Percentiles rank a stretch among this genome's conserved stretches.
Conservation (phyloP, 2,888 invertebrate genomes). For the Isoperla grammatica region DNA sequence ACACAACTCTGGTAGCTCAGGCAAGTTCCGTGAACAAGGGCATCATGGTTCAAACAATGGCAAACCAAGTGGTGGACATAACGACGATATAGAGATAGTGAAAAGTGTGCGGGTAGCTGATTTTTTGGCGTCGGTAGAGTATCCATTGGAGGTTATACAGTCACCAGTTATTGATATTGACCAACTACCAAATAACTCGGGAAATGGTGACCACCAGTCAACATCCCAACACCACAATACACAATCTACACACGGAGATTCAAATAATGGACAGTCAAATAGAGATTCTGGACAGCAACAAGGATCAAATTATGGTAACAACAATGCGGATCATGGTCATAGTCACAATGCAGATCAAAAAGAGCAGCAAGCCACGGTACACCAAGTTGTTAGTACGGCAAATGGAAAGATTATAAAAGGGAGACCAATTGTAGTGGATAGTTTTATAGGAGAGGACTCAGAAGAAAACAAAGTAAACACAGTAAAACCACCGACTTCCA, state of each 20-base stretch:
- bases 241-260: not conserved
- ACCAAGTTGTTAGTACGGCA: conserved; percentile 7
- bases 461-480: not conserved
- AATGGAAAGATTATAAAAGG: conserved; percentile 10
- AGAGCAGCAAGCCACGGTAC: not conserved
- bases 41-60: conserved; percentile 20
- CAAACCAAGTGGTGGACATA: not conserved
- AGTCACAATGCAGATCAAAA: conserved; percentile 1
- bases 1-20: not conserved
- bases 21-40: too few relatives aligned
- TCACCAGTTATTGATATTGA: conserved; percentile 57
- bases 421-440: conserved; percentile 2
- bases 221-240: not conserved
- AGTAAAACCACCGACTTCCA: not conserved
- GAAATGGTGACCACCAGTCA: conserved; percentile 8
- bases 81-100: conserved; percentile 48
- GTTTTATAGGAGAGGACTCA: not conserved
- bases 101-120: conserved; percentile 63
- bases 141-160: conserved; percentile 64
- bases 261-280: not conserved
- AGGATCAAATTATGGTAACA: not conserved
- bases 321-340: not conserved
- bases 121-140: conserved; percentile 63
- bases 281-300: not conserved
- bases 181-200: not conserved